Evolutionary conservation across 2,113 vertebrate genomes (phyloP).

Genomic region (Redunca redunca): DNA sequence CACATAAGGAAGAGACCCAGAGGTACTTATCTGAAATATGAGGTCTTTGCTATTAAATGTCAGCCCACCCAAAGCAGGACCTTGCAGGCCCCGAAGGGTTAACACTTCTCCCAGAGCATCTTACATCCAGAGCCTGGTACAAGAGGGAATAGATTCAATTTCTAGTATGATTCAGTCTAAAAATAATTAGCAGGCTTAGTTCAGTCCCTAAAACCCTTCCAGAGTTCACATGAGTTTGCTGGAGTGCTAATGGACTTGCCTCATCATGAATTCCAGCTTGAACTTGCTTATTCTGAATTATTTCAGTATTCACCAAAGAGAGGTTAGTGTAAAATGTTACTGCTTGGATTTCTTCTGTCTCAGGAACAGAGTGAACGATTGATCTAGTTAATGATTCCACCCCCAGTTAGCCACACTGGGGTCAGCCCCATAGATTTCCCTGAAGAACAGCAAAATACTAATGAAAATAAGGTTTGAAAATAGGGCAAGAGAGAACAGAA

Average conservation of each 20-base stretch:
- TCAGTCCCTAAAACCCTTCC: constrained; percentile 61
- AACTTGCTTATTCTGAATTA: constrained; percentile 64
- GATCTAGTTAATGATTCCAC: constrained; percentile 43
- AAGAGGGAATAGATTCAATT: constrained; percentile 66
- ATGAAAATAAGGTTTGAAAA: constrained; percentile 40
- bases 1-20: background rate
- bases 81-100: constrained; percentile 43
- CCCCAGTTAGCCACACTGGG: constrained; percentile 26
- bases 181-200: constrained; percentile 70
- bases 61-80: constrained; percentile 33
- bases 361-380: constrained; percentile 23
- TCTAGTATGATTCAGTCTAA: constrained; percentile 60
- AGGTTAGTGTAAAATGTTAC: constrained; percentile 35
- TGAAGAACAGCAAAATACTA: constrained; percentile 34
- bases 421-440: background rate
- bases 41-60: constrained; percentile 6
- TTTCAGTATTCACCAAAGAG: constrained; percentile 64
- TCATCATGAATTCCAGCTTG: constrained; percentile 66
- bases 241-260: constrained; percentile 63
- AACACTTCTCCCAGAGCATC: constrained; percentile 45
- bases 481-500: background rate
- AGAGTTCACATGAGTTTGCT: constrained; percentile 67
- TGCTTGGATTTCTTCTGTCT: constrained; percentile 31
- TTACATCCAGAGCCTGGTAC: constrained; percentile 28
- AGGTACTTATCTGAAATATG: constrained; percentile 16